Conservation (phyloP, 2,888 invertebrate genomes). For the Hyalella azteca region DNA sequence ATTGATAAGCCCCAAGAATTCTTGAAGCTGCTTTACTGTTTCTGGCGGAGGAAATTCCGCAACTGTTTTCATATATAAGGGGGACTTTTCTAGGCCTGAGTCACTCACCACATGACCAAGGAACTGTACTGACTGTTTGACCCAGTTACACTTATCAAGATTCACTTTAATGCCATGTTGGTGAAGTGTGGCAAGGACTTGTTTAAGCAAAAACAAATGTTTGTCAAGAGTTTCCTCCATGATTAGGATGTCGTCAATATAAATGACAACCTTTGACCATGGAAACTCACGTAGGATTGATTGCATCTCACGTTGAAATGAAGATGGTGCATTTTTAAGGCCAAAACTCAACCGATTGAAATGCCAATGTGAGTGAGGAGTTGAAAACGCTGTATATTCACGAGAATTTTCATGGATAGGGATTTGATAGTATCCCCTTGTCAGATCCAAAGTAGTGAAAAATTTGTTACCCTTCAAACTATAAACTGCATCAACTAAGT, state of each 20-base stretch:
- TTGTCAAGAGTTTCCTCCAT: neutral
- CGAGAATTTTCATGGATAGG: neutral
- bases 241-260: neutral
- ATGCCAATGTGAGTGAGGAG: slow-evolving; percentile 32
- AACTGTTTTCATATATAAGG: neutral
- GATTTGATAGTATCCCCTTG: neutral
- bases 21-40: neutral
- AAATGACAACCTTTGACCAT: neutral
- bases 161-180: neutral
- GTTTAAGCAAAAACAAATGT: neutral
- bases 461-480: neutral
- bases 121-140: neutral
- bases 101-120: neutral
- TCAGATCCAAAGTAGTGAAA: slow-evolving; percentile 4
- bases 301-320: slow-evolving; percentile 37
- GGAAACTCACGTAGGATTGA: slow-evolving; percentile 27
- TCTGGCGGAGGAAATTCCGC: neutral
- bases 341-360: slow-evolving; percentile 42
- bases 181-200: neutral
- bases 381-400: neutral
- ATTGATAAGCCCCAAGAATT: neutral
- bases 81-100: neutral
- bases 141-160: neutral
- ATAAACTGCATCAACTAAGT: neutral
- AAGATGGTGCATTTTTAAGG: slow-evolving; percentile 5